Base-by-base conservation (phyloP, 2,113 vertebrate genomes). In the Zapus hudsonius region DNA sequence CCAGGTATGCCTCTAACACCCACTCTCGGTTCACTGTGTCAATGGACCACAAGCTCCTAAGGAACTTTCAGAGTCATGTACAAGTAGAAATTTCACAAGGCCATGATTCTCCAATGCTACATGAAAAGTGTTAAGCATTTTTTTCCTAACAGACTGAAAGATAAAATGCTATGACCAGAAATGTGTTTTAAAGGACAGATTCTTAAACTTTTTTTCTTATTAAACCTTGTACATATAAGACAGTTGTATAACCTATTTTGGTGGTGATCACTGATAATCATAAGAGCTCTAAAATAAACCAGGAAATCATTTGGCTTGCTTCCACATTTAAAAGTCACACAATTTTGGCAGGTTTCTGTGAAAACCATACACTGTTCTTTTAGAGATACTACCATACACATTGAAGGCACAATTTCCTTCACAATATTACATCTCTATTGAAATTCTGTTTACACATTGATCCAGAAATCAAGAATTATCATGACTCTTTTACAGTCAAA, bases 211-310 rank as follows among this genome's bases (percentile, higher is more conserved):
- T 72, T 29, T n/a, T 25, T 36, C n/a, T 1, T 23, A 36, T 33
- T 80, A 79, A 38, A 29, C n/a, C 23, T 38, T 79, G 52, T 38
- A 59, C 57, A 63, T 11, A 90, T 36, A 85, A 87, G 11, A 89
- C 13, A 85, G 73, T 9, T 55, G 3, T 52, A 66, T 88, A 38
- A 64, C 11, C 55, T 40, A 52, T 64, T 72, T 69, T 84, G 70
- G 33, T 93, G 15, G 55, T 40, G 38, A 78, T 38, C 52, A 55
- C 3, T 61, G 76, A 75, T 83, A 91, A 89, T 12, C 17, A 38
- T 27, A 91, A 89, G 57, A 93, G 87, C 59, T 95, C 78, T 84
- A 83, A 86, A 88, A 89, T 38, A 73, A 88, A 89, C 63, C 19
- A 57, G 11, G 36, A 95, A 94, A 64, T 16, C 27, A 36, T 57